Evolutionary conservation across 2,888 invertebrate species (phyloP), one percentile per base, ranked within the genome.

Genomic region (Halictus ligatus): DNA sequence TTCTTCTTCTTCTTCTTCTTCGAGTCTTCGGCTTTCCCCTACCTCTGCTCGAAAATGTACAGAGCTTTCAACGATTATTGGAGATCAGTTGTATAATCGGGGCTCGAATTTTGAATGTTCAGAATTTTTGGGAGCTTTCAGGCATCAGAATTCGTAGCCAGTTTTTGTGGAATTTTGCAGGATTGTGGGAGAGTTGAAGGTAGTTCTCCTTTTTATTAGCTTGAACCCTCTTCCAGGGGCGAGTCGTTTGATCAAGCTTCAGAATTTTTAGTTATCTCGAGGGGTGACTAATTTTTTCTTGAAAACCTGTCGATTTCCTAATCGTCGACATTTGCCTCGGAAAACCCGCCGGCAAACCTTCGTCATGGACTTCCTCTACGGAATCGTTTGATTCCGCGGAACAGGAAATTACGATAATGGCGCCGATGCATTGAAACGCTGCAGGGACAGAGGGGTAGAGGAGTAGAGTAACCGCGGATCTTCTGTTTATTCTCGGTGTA

Each of bases 31-130:
- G 21, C 81, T 46, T 50, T 25, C 4, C 25, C 29, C 15, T 18
- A 48, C 25, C 18, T 2, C 6, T 25, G 43, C 54, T 58, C 74
- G n/a, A 85, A 82, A 72, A 67, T 72, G 54, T 64, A 78, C 54
- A 35, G n/a, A 78, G 72, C 73, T 76, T 72, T 76, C 48, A 54
- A 25, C 50, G 73, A 74, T 78, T 60, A 78, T 50, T 58, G 29
- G 54, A 43, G 25, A 15, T 7, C 15, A 35, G 25, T 35, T 13
- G 60, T 60, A 25, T 15, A 60, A 60, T 60, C 6, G 60, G 15
- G 60, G 2, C 46, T 46, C 10, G 10, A 46, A 13, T 54, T 21
- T 21, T 0, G 54, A 21, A 21, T 25, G 60, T 13, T 15, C n/a
- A 60, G 29, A 29, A 60, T 60, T 60, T 60, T 25, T 13, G 13